Percentiles rank a stretch among this genome's conserved stretches.
Evolutionary conservation across 2,888 invertebrate genomes (phyloP).

Genomic region (Cerceris ruficornis): DNA sequence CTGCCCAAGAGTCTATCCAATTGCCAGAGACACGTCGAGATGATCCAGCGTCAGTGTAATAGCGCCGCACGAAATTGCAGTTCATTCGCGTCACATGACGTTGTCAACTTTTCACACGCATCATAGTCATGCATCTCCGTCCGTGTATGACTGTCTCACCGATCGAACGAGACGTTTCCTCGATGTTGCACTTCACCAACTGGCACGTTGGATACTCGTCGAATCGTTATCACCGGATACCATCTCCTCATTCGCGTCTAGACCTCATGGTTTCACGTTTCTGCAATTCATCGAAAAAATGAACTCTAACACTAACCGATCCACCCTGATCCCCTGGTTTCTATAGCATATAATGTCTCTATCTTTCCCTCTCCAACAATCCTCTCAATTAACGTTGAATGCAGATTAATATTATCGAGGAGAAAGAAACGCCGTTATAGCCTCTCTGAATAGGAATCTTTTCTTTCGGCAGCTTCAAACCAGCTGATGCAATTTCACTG

Average conservation of each 20-base stretch:
- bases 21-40: conserved; percentile 36
- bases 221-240: not conserved
- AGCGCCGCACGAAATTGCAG: conserved; percentile 36
- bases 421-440: conserved; percentile 5
- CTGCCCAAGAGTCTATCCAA: conserved; percentile 55
- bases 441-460: conserved; percentile 18
- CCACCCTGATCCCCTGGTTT: not conserved
- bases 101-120: conserved; percentile 53
- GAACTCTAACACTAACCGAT: conserved; percentile 11
- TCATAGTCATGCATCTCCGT: conserved; percentile 31
- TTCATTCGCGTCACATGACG: conserved; percentile 48
- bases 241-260: not conserved
- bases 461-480: conserved; percentile 16
- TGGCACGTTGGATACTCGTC: conserved; percentile 17
- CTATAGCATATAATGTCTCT: not conserved
- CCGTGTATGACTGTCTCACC: not conserved
- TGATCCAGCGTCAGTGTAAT: conserved; percentile 55
- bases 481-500: conserved; percentile 48
- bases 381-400: not conserved
- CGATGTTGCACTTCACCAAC: conserved; percentile 7
- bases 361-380: not conserved
- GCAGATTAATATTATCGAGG: not conserved
- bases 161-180: conserved; percentile 14
- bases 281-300: conserved; percentile 24
- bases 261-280: conserved; percentile 24